Evolutionary conservation across 2,113 vertebrate genomes (phyloP).

Genomic region (Bubo blakistoni): DNA sequence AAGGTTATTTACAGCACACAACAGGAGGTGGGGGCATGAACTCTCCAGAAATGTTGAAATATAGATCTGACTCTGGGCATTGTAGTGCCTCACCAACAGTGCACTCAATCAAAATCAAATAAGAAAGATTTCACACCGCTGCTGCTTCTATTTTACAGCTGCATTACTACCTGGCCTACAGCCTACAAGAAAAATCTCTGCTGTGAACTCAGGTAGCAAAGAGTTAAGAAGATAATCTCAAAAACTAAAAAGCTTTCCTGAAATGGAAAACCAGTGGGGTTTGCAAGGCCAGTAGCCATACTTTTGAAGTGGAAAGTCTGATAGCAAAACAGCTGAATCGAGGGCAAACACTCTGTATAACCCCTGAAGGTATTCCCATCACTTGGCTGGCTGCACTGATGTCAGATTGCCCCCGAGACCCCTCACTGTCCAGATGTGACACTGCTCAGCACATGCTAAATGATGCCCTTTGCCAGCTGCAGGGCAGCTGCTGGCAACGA

Average conservation of each 20-base stretch:
- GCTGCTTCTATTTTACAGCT: neutral
- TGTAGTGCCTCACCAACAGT: neutral
- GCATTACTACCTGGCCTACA: neutral
- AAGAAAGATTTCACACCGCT: neutral
- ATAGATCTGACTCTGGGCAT: neutral
- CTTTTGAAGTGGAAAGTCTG: neutral
- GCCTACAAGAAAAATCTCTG: neutral
- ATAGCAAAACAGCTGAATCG: neutral
- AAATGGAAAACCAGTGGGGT: neutral
- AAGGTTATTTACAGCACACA: neutral
- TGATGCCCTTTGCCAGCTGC: neutral
- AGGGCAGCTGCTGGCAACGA: neutral
- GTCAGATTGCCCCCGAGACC: neutral
- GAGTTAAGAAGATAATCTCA: neutral
- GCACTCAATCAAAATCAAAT: constrained; percentile 1
- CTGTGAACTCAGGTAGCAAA: neutral
- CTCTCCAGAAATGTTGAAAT: neutral
- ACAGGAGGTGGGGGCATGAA: neutral
- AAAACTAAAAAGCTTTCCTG: neutral
- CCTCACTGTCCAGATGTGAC: neutral
- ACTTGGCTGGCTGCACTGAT: neutral
- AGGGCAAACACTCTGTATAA: neutral
- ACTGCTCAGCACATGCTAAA: too few relatives aligned
- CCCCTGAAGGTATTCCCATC: too few relatives aligned
- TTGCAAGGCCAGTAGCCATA: neutral